Evolutionary conservation across 2,113 vertebrate genomes (phyloP), one percentile per base, ranked within the genome.

Genomic region (Gobiocypris rarus): DNA sequence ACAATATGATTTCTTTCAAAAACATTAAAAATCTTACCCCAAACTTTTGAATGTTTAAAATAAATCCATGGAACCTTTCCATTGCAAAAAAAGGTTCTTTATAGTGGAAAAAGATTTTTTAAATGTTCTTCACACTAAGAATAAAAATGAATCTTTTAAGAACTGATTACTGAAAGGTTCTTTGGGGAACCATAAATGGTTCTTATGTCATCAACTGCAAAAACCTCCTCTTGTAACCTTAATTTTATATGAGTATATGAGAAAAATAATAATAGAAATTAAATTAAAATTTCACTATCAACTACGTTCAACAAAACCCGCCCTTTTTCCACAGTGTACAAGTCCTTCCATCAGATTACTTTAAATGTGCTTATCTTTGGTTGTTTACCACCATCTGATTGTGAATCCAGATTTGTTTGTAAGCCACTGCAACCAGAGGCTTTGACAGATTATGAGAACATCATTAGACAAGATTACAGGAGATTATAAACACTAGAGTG

Each of bases 381-480:
- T 81, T 86, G 83, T 85, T 58, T 78, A 83, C 52, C 79, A 67
- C 82, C 50, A 22, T 65, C 75, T 74, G 82, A 84, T 84, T 70
- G 63, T 41, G 81, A 50, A 75, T 67, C 59, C 79, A 74, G 83
- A 89, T 89, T 83, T 91, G 83, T 85, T 89, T 88, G 59, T 81
- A 85, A 89, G 84, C 86, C 54, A 28, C 80, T 74, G 75, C 75
- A 48, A 63, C 28, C 83, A 76, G 34, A 69, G 34, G 14, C 67
- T 79, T 71, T 84, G 87, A 89, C 85, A 82, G 61, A 83, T 77
- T 74, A 26, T 86, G 43, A 87, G 83, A 88, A 83, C 88, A 88
- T 91, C 87, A 93, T 93, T 92, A 93, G 82, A 89, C 78, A 86
- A 93, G 90, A 92, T 91, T 91, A 92, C 87, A 89, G 87, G 81